Evolutionary conservation across 2,113 vertebrate species (phyloP).

Genomic region (Galbula dea): DNA sequence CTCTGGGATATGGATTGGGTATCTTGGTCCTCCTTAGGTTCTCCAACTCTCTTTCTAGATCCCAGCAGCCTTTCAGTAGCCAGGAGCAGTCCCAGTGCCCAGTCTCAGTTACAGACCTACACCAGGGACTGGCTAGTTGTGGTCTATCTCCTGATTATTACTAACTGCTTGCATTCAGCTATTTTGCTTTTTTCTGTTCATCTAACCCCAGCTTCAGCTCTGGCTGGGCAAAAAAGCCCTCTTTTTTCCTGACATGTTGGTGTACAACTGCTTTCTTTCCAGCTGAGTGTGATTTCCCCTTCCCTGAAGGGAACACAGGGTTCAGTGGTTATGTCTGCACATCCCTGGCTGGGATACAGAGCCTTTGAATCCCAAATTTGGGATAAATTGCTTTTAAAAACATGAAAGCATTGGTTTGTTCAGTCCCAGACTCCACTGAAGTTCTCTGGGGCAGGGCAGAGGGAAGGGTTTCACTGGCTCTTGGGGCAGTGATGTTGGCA

Average conservation of each 20-base stretch:
- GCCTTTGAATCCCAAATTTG: not conserved
- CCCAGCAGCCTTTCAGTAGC: not conserved
- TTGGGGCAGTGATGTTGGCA: rapidly evolving
- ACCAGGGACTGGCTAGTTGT: not conserved
- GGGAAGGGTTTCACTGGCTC: not conserved
- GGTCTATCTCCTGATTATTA: not conserved
- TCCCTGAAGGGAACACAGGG: not conserved
- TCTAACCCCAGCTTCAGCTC: not conserved
- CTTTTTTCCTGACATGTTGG: not conserved
- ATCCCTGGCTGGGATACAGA: rapidly evolving
- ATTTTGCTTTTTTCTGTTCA: not conserved
- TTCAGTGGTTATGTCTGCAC: not conserved
- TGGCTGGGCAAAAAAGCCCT: not conserved
- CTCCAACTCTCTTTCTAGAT: not conserved
- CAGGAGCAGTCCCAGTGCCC: not conserved
- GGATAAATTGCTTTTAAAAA: not conserved
- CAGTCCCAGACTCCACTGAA: not conserved
- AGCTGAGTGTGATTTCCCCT: not conserved
- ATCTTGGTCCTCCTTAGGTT: not conserved
- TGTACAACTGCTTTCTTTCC: not conserved
- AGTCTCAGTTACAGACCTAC: not conserved
- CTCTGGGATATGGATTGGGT: not conserved
- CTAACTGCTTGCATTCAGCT: not conserved
- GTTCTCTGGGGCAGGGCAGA: not conserved
- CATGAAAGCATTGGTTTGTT: not conserved